Percentiles rank a stretch among this genome's conserved stretches.
phyloP scores from a whole-genome alignment of 2,888 invertebrate genomes.

The Cancer borealis region DNA sequence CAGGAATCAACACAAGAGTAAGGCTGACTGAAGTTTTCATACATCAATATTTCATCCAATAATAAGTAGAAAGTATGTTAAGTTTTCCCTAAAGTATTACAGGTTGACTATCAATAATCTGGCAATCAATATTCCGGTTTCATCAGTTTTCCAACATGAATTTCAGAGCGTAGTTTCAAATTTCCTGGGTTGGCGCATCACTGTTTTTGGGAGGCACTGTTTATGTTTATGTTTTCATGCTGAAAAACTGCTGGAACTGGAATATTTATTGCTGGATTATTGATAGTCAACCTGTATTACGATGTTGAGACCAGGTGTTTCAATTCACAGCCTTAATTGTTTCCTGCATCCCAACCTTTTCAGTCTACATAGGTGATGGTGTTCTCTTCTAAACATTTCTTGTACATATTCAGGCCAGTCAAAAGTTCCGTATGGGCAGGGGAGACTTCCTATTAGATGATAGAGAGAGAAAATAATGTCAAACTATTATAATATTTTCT shows the following conservation, averaged over 20 bases:
- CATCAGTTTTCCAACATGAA: too few relatives aligned
- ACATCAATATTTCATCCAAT: neutral
- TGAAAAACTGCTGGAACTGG: too few relatives aligned
- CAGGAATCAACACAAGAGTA: neutral
- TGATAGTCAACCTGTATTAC: too few relatives aligned
- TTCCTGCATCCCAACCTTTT: neutral
- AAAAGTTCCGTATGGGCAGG: conserved; percentile 33
- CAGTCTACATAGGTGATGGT: conserved; percentile 26
- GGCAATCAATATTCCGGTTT: too few relatives aligned
- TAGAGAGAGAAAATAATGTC: neutral
- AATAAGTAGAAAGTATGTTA: neutral
- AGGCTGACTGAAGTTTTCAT: neutral
- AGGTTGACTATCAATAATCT: too few relatives aligned
- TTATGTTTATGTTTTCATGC: too few relatives aligned
- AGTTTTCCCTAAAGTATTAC: neutral
- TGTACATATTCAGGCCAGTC: neutral
- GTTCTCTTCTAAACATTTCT: conserved; percentile 14
- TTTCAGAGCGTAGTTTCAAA: too few relatives aligned
- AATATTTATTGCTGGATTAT: too few relatives aligned
- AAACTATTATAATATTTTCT: neutral
- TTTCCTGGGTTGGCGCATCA: too few relatives aligned
- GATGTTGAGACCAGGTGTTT: neutral
- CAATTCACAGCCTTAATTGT: neutral
- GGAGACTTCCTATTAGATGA: conserved; percentile 6
- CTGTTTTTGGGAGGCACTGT: too few relatives aligned